Evolutionary conservation across 2,888 invertebrate genomes (phyloP).

Genomic region (Scaptomyza cyrtandrae): DNA sequence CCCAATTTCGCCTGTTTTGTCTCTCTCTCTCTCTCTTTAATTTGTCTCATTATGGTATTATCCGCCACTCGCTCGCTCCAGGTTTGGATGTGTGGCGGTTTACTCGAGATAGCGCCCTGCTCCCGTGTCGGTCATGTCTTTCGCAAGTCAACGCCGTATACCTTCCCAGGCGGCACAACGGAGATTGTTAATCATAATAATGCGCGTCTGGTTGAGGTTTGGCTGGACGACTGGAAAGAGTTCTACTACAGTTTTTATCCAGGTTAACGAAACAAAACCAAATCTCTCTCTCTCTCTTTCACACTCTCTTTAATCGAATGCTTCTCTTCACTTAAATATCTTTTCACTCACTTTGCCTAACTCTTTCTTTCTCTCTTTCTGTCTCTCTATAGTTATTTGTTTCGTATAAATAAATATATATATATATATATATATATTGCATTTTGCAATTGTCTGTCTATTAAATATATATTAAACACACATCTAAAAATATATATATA

Average conservation of each 20-base stretch:
- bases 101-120: slow-evolving; percentile 96
- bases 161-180: slow-evolving; percentile 98
- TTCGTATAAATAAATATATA: slow-evolving; percentile 41
- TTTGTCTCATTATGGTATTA: too few relatives aligned
- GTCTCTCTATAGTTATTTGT: slow-evolving; percentile 49
- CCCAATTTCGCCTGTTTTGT: slow-evolving; percentile 32
- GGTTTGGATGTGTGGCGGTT: slow-evolving; percentile 99
- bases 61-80: slow-evolving; percentile 79
- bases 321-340: slow-evolving; percentile 59
- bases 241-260: slow-evolving; percentile 99
- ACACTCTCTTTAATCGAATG: slow-evolving; percentile 52
- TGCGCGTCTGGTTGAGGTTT: slow-evolving; percentile 98
- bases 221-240: slow-evolving; percentile 99
- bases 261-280: slow-evolving; percentile 87
- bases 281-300: slow-evolving; percentile 12
- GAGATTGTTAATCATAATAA: slow-evolving; percentile 99
- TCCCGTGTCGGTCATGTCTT: slow-evolving; percentile 98
- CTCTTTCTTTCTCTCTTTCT: slow-evolving; percentile 25
- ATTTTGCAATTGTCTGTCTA: slow-evolving; percentile 68
- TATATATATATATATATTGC: slow-evolving; percentile 57
- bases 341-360: slow-evolving; percentile 38
- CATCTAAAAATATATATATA: slow-evolving; percentile 6
- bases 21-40: too few relatives aligned
- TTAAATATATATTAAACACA: slow-evolving; percentile 34
- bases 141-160: slow-evolving; percentile 98